phyloP scores from a whole-genome alignment of 2,888 invertebrate species.

The Venustoraphidia nigricollis region DNA sequence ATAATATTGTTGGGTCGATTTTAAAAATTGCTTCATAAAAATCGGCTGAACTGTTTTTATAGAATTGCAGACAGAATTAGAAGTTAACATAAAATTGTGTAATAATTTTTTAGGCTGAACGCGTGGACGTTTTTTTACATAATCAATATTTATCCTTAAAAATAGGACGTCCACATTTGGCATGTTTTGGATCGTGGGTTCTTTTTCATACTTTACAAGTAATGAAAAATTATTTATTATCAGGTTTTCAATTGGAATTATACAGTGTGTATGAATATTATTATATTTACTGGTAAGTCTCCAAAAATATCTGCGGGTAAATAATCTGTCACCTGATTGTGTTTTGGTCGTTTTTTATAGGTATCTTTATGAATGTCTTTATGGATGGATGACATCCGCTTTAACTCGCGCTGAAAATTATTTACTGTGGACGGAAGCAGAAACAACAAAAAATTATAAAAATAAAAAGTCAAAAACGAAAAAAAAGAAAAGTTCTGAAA shows the following conservation, averaged over 20 bases:
- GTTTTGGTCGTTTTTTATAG: conserved; percentile 25
- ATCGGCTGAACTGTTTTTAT: too few relatives aligned
- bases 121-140: conserved; percentile 73
- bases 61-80: too few relatives aligned
- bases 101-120: conserved; percentile 53
- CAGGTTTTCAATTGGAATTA: conserved; percentile 89
- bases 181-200: conserved; percentile 90
- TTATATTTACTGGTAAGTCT: conserved; percentile 76
- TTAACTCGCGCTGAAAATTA: conserved; percentile 78
- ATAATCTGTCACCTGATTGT: background rate
- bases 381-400: conserved; percentile 86
- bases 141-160: conserved; percentile 51
- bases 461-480: conserved; percentile 33
- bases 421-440: conserved; percentile 33
- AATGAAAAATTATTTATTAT: conserved; percentile 86
- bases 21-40: too few relatives aligned
- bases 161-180: conserved; percentile 52
- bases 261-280: conserved; percentile 94
- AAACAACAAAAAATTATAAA: conserved; percentile 24
- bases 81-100: too few relatives aligned
- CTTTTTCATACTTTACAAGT: conserved; percentile 83
- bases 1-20: too few relatives aligned
- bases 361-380: conserved; percentile 88
- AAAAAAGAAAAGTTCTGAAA: conserved; percentile 48
- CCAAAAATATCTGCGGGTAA: too few relatives aligned